Evolutionary conservation across 1,140 invertebrate genomes (phyloP).

Genomic region (Lucilia cuprina): DNA sequence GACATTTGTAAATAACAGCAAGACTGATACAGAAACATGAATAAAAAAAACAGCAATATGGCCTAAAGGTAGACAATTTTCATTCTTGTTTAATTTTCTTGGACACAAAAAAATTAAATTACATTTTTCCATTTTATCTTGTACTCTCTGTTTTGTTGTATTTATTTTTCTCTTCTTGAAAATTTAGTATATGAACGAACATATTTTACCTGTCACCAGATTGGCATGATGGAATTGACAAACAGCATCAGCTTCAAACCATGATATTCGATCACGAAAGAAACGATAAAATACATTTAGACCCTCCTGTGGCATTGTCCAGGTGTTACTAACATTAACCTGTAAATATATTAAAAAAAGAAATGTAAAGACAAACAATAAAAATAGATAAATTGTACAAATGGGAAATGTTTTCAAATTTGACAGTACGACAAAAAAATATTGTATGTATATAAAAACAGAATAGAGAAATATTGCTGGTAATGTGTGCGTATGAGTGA

Average conservation of each 20-base stretch:
- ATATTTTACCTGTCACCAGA: constrained; percentile 72
- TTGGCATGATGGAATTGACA: constrained; percentile 80
- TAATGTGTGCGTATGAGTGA: not conserved
- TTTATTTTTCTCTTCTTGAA: not conserved
- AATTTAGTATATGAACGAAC: not conserved
- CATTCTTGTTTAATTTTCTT: not conserved
- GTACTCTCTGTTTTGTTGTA: not conserved
- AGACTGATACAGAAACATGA: not conserved
- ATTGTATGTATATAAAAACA: not conserved
- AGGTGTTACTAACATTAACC: constrained; percentile 79
- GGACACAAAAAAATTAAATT: not conserved
- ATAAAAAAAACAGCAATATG: not conserved
- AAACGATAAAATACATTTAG: constrained; percentile 80
- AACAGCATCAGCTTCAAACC: constrained; percentile 79
- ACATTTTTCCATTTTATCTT: not conserved
- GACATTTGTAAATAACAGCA: not conserved
- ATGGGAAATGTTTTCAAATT: not conserved
- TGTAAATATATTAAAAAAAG: constrained; percentile 58
- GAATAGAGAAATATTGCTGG: not conserved
- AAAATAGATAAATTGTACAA: not conserved
- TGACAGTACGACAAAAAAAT: not conserved
- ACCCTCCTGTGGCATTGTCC: constrained; percentile 77
- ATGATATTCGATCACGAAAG: constrained; percentile 78
- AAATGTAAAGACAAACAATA: not conserved
- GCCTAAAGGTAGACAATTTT: not conserved